Evolutionary conservation across 1,140 invertebrate species (phyloP).

Genomic region (Oryctes rhinoceros): DNA sequence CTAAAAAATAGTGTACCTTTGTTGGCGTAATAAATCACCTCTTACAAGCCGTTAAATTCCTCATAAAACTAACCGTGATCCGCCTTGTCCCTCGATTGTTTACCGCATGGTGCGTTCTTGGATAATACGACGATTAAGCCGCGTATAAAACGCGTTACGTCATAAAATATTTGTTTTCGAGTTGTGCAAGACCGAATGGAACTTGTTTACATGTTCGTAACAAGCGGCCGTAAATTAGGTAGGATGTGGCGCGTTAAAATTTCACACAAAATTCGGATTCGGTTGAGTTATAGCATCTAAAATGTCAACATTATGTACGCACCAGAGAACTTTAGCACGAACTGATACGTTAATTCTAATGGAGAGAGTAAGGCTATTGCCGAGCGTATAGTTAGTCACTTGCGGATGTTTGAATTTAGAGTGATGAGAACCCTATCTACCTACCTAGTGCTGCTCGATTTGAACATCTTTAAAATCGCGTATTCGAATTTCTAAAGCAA

Average conservation of each 20-base stretch:
- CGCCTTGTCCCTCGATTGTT: constrained; percentile 10
- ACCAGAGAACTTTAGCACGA: too few species aligned
- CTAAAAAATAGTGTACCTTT: constrained; percentile 19
- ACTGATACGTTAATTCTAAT: too few species aligned
- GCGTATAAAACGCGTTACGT: not conserved
- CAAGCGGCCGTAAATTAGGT: constrained; percentile 8
- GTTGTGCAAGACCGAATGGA: not conserved
- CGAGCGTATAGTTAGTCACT: too few species aligned
- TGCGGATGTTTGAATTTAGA: too few species aligned
- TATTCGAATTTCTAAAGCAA: too few species aligned
- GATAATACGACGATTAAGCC: not conserved
- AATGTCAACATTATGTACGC: too few species aligned
- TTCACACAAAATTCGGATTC: not conserved
- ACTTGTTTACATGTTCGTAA: not conserved
- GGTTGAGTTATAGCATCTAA: too few species aligned
- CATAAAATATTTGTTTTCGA: constrained; percentile 32
- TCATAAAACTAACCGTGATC: constrained; percentile 10
- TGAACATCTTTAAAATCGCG: too few species aligned
- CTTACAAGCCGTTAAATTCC: constrained; percentile 13
- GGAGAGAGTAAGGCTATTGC: too few species aligned
- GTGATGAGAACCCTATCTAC: too few species aligned
- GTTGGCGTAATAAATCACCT: constrained; percentile 29
- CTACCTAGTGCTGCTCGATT: too few species aligned
- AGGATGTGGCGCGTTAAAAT: not conserved
- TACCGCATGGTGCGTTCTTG: not conserved